These are phyloP conservation scores for Helicoverpa zea DNA, from an alignment of 1,140 invertebrate genomes.

Conservation along the genomic window DNA sequence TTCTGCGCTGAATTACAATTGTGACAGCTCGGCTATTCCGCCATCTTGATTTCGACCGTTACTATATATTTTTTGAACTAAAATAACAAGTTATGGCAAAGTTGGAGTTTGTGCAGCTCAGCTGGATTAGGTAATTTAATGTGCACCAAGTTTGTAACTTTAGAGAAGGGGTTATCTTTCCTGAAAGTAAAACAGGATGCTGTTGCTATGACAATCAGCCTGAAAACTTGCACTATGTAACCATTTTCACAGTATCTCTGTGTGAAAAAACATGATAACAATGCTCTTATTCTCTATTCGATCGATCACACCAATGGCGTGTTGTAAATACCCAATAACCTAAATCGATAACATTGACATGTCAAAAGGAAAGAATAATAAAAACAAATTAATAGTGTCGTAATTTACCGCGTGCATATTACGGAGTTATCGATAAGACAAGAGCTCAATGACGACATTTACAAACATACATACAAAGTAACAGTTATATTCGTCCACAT, in stretches of 20 bases:
- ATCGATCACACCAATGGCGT: neutral
- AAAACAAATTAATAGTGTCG: constrained; percentile 2
- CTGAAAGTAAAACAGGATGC: neutral
- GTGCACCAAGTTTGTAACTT: neutral
- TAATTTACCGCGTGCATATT: constrained; percentile 1
- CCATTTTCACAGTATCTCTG: too few species aligned
- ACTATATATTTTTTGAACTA: neutral
- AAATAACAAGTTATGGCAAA: constrained; percentile 14
- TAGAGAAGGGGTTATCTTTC: neutral
- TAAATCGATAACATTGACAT: constrained; percentile 1
- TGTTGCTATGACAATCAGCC: too few species aligned
- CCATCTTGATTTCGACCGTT: neutral
- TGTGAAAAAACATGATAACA: too few species aligned
- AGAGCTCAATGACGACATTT: neutral
- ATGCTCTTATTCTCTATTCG: neutral
- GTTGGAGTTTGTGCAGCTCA: neutral
- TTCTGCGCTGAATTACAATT: constrained; percentile 18
- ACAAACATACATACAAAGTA: neutral
- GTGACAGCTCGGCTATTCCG: neutral
- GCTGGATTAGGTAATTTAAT: constrained; percentile 21
- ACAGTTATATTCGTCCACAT: constrained; percentile 21
- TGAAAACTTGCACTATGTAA: too few species aligned
- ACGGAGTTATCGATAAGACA: constrained; percentile 15
- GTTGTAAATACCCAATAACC: neutral
- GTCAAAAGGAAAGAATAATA: neutral